Evolutionary conservation across 2,113 vertebrate genomes (phyloP).

Genomic region (Apistogramma diplotaenia): DNA sequence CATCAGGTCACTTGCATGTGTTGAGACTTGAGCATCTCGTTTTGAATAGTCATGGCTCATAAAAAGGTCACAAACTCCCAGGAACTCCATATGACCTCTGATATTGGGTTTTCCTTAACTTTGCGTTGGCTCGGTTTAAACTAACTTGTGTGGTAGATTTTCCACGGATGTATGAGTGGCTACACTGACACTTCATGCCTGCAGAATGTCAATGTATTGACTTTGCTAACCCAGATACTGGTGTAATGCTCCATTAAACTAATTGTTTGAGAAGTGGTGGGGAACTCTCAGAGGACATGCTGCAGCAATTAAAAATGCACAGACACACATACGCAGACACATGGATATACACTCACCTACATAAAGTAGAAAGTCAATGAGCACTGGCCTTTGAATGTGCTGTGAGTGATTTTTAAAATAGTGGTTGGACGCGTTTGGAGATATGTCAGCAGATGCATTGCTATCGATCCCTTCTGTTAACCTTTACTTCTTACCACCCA

Average conservation of each 20-base stretch:
- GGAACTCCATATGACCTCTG: not conserved
- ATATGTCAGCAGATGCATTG: slow-evolving; percentile 35
- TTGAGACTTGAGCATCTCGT: not conserved
- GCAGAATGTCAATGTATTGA: slow-evolving; percentile 63
- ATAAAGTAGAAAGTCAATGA: slow-evolving; percentile 48
- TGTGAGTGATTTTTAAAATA: slow-evolving; percentile 45
- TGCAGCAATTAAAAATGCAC: slow-evolving; percentile 60
- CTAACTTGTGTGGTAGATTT: slow-evolving; percentile 24
- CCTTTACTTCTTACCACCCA: slow-evolving; percentile 33
- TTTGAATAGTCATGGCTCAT: not conserved
- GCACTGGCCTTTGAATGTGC: slow-evolving; percentile 25
- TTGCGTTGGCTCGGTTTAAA: not conserved
- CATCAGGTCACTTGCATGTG: not conserved
- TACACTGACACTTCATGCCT: slow-evolving; percentile 50
- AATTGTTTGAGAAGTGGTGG: slow-evolving; percentile 66
- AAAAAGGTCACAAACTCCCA: not conserved
- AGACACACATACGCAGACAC: slow-evolving; percentile 6
- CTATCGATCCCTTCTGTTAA: slow-evolving; percentile 55
- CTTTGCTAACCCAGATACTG: slow-evolving; percentile 61
- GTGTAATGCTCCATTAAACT: slow-evolving; percentile 71
- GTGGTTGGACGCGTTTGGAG: slow-evolving; percentile 4
- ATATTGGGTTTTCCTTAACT: slow-evolving; percentile 6
- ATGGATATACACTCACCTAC: slow-evolving; percentile 20
- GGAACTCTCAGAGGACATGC: slow-evolving; percentile 48
- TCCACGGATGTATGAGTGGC: slow-evolving; percentile 14